Conservation (phyloP, 2,797 vertebrate species). For the Pseudotriccus pelzelni region DNA sequence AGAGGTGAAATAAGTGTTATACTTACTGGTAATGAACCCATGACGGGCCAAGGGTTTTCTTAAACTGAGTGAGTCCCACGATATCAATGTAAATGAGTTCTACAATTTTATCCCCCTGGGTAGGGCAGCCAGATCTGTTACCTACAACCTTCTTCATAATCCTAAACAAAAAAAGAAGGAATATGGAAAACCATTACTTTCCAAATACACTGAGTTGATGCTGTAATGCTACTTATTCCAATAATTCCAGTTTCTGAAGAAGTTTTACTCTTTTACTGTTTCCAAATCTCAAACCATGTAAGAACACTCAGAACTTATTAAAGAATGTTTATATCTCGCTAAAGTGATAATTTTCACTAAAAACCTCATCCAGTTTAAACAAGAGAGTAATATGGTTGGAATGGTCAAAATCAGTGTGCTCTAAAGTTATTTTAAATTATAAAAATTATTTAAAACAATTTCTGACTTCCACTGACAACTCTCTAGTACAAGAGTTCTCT, state of each 20-base stretch:
- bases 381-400: neutral
- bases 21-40: slow-evolving; percentile 99
- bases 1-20: neutral
- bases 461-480: neutral
- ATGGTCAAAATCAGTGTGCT: neutral
- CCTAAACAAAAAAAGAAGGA: slow-evolving; percentile 69
- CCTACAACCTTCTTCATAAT: slow-evolving; percentile 99
- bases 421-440: neutral
- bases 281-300: neutral
- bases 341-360: neutral
- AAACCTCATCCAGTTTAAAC: neutral
- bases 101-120: slow-evolving; percentile 94
- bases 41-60: slow-evolving; percentile 96
- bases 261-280: neutral
- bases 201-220: neutral
- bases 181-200: neutral
- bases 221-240: neutral
- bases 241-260: neutral
- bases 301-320: neutral
- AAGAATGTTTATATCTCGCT: neutral
- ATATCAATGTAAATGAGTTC: slow-evolving; percentile 99
- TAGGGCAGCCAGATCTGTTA: slow-evolving; percentile 97
- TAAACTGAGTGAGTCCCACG: slow-evolving; percentile 95
- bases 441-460: neutral
- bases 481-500: neutral